Percentiles rank a stretch among this genome's conserved stretches.
These are phyloP conservation scores for Styela plicata DNA, from an alignment of 23 tunicate genomes.

Conservation along the genomic window DNA sequence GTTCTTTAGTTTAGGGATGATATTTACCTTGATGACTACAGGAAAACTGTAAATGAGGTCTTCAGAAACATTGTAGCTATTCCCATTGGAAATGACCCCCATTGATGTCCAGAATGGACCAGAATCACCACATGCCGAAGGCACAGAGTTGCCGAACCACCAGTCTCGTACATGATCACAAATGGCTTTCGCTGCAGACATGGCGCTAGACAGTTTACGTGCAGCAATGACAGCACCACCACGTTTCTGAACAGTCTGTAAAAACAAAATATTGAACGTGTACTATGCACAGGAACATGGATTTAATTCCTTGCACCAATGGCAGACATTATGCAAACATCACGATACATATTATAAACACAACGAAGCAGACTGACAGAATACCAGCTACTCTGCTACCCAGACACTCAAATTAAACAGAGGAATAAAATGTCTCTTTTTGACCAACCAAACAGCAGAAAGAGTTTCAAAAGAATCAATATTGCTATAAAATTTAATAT, in stretches of 20 bases:
- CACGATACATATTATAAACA: neutral
- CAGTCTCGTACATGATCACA: conserved; percentile 95
- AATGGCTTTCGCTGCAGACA: conserved; percentile 99
- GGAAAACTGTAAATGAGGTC: conserved; percentile 88
- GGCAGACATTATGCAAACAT: neutral
- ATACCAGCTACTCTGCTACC: too few relatives aligned
- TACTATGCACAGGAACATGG: neutral
- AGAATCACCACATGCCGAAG: neutral
- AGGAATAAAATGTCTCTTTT: too few relatives aligned
- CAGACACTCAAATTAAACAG: too few relatives aligned
- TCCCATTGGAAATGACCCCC: conserved; percentile 85
- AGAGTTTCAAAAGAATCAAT: too few relatives aligned
- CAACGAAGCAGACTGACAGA: too few relatives aligned
- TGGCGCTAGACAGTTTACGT: conserved; percentile 86
- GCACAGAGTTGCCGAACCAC: conserved; percentile 28
- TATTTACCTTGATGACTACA: conserved; percentile 35
- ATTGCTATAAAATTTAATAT: too few relatives aligned
- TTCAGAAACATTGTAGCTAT: conserved; percentile 68
- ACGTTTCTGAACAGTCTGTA: conserved; percentile 79
- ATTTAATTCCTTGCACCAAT: neutral
- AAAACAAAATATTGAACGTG: too few relatives aligned
- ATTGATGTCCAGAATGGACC: conserved; percentile 71
- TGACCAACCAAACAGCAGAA: too few relatives aligned
- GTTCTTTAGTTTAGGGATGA: too few relatives aligned
- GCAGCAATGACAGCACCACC: conserved; percentile 97